Evolutionary conservation across 1,140 invertebrate species (phyloP).

Genomic region (Solenopsis fugax): DNA sequence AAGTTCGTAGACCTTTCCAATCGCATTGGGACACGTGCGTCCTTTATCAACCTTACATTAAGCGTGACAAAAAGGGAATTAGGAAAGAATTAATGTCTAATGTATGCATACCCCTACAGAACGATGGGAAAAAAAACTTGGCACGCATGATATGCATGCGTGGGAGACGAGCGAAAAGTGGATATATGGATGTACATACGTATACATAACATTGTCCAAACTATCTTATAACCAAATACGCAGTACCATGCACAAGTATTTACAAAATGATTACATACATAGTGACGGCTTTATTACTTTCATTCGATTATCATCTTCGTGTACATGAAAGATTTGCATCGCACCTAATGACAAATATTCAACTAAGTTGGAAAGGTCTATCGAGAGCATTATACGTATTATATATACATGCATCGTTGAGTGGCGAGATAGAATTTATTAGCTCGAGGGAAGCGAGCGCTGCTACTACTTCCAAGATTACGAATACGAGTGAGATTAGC

Average conservation of each 20-base stretch:
- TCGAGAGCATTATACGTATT: conserved; percentile 52
- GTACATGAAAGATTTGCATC: conserved; percentile 36
- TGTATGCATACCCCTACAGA: conserved; percentile 55
- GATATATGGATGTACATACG: conserved; percentile 43
- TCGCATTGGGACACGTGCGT: conserved; percentile 56
- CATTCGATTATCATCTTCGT: conserved; percentile 65
- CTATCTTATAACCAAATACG: conserved; percentile 25
- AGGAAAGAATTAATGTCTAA: conserved; percentile 54
- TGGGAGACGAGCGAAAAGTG: conserved; percentile 50
- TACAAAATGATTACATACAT: conserved; percentile 50
- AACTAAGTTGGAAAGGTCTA: conserved; percentile 76
- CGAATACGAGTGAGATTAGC: conserved; percentile 23
- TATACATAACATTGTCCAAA: conserved; percentile 43
- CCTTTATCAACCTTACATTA: conserved; percentile 55
- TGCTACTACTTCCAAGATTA: conserved; percentile 64
- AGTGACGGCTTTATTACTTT: conserved; percentile 71
- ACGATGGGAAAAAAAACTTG: conserved; percentile 59
- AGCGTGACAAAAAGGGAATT: conserved; percentile 55
- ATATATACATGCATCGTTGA: conserved; percentile 17
- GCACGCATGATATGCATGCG: conserved; percentile 55
- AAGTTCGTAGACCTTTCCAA: conserved; percentile 76
- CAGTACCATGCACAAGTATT: conserved; percentile 32
- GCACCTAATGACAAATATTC: conserved; percentile 42
- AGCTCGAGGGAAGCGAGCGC: conserved; percentile 62
- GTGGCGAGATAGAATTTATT: conserved; percentile 64